Percentiles rank a stretch among this genome's conserved stretches.
Evolutionary conservation across 2,888 invertebrate genomes (phyloP).

Genomic region (Agrochola litura): DNA sequence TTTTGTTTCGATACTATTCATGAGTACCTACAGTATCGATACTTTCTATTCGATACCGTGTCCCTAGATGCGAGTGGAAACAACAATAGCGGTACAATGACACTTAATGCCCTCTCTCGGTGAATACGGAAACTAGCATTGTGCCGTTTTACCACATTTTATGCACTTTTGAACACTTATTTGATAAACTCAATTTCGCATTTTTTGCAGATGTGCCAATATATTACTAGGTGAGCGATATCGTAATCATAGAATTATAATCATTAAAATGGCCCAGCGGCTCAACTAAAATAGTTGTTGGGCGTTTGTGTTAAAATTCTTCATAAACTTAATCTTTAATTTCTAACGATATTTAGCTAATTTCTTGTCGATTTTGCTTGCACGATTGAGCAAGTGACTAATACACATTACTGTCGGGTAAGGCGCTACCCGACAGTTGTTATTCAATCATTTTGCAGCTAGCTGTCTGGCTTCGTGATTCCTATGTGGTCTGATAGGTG

Average conservation of each 20-base stretch:
- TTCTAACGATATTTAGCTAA: neutral
- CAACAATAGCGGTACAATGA: too few relatives aligned
- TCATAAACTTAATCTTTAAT: neutral
- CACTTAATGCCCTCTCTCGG: too few relatives aligned
- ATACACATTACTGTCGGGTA: too few relatives aligned
- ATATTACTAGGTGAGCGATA: neutral
- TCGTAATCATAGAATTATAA: neutral
- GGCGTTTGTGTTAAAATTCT: neutral
- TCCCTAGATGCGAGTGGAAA: too few relatives aligned
- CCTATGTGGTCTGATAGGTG: slow-evolving; percentile 12
- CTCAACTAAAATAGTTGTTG: neutral
- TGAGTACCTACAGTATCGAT: too few relatives aligned
- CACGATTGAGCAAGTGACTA: too few relatives aligned
- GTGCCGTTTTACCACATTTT: too few relatives aligned
- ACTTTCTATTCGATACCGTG: too few relatives aligned
- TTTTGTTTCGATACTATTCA: too few relatives aligned
- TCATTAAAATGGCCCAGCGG: neutral
- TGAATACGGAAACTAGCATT: too few relatives aligned
- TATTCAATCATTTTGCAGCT: neutral
- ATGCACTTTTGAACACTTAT: neutral
- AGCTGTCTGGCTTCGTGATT: slow-evolving; percentile 9
- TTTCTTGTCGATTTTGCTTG: neutral
- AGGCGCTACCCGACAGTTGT: neutral
- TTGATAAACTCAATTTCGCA: neutral
- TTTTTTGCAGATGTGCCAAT: too few relatives aligned